A percentile compares a stretch with the other conserved stretches of the same genome.
These are phyloP conservation scores for Drosophila quinaria DNA, from an alignment of 2,888 invertebrate genomes.

Conservation along the genomic window DNA sequence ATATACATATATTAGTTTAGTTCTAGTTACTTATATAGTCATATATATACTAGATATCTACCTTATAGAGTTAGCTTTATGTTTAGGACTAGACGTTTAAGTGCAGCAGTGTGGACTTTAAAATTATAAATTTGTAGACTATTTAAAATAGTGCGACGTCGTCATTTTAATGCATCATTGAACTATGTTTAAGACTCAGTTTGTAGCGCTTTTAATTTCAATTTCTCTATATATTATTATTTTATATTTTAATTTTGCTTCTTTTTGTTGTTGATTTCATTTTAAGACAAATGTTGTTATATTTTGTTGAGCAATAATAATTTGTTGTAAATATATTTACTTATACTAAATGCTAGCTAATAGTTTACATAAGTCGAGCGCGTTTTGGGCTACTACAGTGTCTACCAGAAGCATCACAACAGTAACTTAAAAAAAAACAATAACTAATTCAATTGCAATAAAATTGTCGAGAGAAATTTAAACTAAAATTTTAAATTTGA, in stretches of 20 bases:
- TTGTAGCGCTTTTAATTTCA: constrained; percentile 30
- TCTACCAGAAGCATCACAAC: constrained; percentile 67
- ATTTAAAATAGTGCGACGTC: constrained; percentile 72
- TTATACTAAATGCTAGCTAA: constrained; percentile 61
- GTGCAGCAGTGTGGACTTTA: constrained; percentile 75
- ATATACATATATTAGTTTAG: constrained; percentile 44
- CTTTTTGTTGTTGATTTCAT: constrained; percentile 77
- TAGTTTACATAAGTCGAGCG: constrained; percentile 50
- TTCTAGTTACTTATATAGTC: constrained; percentile 33
- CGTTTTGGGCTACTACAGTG: constrained; percentile 58
- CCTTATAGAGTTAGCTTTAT: constrained; percentile 49
- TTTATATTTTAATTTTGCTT: constrained; percentile 20
- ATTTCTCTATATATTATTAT: constrained; percentile 33
- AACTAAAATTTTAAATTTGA: constrained; percentile 40
- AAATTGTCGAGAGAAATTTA: constrained; percentile 20
- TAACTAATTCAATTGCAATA: constrained; percentile 50
- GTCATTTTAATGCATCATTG: constrained; percentile 65
- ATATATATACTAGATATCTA: constrained; percentile 31
- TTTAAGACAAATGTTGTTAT: constrained; percentile 65
- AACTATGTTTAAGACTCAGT: constrained; percentile 51
- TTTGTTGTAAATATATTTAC: constrained; percentile 50
- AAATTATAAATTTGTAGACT: constrained; percentile 78
- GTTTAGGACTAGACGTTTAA: constrained; percentile 62
- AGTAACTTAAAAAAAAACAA: constrained; percentile 30
- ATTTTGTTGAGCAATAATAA: constrained; percentile 61